phyloP scores from a whole-genome alignment of 64 coral and sea anemone genomes.

The Actinia tenebrosa region DNA sequence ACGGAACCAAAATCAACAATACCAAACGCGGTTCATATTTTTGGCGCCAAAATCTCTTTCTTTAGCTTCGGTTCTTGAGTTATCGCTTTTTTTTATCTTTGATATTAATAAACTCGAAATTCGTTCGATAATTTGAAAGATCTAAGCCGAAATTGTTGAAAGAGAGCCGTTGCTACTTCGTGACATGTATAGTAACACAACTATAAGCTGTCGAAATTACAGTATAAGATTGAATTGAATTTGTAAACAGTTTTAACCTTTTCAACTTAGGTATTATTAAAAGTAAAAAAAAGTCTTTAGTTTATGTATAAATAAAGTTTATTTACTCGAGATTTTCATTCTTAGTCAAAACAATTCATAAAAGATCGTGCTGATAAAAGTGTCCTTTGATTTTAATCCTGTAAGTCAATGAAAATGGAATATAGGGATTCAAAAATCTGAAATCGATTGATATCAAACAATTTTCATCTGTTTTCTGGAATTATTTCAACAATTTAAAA shows the following conservation, averaged over 20 bases:
- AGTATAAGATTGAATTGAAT: neutral
- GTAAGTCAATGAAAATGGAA: neutral
- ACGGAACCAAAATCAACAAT: neutral
- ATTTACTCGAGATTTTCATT: neutral
- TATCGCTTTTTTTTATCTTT: neutral
- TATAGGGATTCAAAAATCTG: neutral
- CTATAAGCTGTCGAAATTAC: neutral
- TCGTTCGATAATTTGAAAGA: neutral
- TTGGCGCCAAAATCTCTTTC: neutral
- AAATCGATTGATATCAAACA: neutral
- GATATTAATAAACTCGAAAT: neutral
- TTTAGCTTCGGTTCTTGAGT: neutral
- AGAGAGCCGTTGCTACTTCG: neutral
- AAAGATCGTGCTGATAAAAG: neutral
- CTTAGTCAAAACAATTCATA: neutral
- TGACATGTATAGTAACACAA: neutral
- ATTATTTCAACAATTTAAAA: too few relatives aligned
- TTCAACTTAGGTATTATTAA: neutral
- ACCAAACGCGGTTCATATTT: neutral
- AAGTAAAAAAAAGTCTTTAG: neutral
- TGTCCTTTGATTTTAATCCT: neutral
- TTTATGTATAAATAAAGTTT: neutral
- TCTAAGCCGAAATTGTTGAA: neutral
- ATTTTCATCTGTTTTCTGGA: neutral
- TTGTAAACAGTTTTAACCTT: slow-evolving; percentile 5